Conservation (phyloP, 2,797 vertebrate genomes). For the Xiphorhynchus erythropygius region DNA sequence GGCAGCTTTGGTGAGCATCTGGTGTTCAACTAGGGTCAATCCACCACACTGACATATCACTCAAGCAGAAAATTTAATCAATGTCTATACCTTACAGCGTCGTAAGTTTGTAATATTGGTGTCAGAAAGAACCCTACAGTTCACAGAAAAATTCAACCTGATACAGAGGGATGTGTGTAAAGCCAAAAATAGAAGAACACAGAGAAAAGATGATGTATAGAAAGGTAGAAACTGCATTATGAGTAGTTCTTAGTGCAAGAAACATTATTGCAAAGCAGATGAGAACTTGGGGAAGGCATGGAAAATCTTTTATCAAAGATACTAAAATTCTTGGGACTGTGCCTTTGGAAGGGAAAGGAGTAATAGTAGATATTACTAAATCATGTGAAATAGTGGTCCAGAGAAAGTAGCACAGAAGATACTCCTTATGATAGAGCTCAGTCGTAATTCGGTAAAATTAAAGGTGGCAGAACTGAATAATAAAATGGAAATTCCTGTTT, state of each 20-base stretch:
- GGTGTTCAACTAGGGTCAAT: neutral
- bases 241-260: neutral
- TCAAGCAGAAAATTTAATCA: neutral
- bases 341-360: neutral
- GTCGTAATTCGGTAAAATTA: neutral
- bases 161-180: accelerated
- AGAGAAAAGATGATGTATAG: neutral
- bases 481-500: neutral
- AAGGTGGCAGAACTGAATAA: neutral
- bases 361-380: neutral
- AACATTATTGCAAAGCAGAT: neutral
- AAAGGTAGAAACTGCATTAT: neutral
- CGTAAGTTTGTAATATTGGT: neutral
- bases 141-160: neutral
- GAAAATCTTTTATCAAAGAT: neutral
- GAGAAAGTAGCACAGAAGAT: neutral
- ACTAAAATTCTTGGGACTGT: neutral
- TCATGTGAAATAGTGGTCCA: neutral
- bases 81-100: neutral
- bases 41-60: neutral
- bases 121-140: neutral
- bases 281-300: accelerated
- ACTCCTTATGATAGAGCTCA: neutral
- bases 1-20: neutral
- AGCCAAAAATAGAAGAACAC: neutral